phyloP scores from a whole-genome alignment of 2,797 vertebrate species.

The Ambastaia sidthimunki region DNA sequence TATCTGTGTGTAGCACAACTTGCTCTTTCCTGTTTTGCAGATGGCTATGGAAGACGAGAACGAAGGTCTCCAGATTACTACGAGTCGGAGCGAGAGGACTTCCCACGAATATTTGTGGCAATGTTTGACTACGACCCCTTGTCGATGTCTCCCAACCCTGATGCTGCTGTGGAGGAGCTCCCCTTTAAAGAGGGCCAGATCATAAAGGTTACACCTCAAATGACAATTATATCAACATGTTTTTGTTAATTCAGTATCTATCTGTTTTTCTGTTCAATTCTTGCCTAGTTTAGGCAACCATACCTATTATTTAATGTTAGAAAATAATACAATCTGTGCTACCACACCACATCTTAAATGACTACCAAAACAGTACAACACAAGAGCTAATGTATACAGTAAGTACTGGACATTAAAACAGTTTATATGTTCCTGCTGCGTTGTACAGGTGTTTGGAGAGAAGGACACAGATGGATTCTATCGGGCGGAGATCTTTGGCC shows the following conservation, averaged over 20 bases:
- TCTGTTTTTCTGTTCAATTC: too few species aligned
- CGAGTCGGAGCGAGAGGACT: slow-evolving; percentile 88
- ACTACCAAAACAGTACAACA: too few species aligned
- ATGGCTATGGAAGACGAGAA: slow-evolving; percentile 83
- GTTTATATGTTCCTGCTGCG: slow-evolving; percentile 11
- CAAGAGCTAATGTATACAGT: too few species aligned
- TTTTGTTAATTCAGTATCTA: not conserved
- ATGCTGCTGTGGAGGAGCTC: slow-evolving; percentile 94
- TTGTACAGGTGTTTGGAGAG: slow-evolving; percentile 88
- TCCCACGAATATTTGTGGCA: slow-evolving; percentile 92
- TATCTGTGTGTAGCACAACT: slow-evolving; percentile 55
- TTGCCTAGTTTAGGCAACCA: too few species aligned
- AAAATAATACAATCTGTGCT: too few species aligned
- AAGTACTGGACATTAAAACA: not conserved
- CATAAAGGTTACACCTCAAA: slow-evolving; percentile 84
- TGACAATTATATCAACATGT: not conserved
- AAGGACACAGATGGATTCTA: slow-evolving; percentile 98
- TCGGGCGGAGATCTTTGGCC: slow-evolving; percentile 87
- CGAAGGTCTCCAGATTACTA: slow-evolving; percentile 87
- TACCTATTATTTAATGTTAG: too few species aligned
- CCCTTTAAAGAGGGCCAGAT: slow-evolving; percentile 98
- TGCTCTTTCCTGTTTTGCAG: slow-evolving; percentile 73
- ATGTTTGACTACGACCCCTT: slow-evolving; percentile 96
- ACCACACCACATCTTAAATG: too few species aligned
- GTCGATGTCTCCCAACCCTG: slow-evolving; percentile 98